Conservation (phyloP, 1,140 invertebrate species). For the Danaus melanippus region DNA sequence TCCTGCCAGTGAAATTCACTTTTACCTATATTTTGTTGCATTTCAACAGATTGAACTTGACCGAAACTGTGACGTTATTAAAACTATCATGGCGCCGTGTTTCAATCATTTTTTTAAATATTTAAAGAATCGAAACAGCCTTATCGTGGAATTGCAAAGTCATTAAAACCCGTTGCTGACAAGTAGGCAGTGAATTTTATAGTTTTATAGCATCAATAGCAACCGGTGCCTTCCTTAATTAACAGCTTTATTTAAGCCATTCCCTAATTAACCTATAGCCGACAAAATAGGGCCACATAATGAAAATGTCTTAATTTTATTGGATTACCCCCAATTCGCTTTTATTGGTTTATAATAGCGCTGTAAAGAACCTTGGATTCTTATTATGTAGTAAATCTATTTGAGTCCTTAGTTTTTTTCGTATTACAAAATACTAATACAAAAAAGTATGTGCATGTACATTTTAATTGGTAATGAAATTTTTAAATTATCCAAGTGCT, state of each 20-base stretch:
- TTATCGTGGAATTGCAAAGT: background rate
- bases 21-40: too few relatives aligned
- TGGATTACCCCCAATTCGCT: constrained; percentile 35
- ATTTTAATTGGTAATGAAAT: too few relatives aligned
- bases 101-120: too few relatives aligned
- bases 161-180: constrained; percentile 10
- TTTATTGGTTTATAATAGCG: constrained; percentile 43
- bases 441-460: too few relatives aligned
- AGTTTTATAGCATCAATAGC: constrained; percentile 51
- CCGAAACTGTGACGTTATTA: background rate
- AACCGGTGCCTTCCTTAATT: constrained; percentile 52
- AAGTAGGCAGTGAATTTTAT: constrained; percentile 63
- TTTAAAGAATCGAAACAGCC: background rate
- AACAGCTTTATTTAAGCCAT: constrained; percentile 64
- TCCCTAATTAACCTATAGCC: constrained; percentile 47
- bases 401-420: too few relatives aligned
- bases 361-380: constrained; percentile 34
- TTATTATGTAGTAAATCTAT: constrained; percentile 16
- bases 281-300: constrained; percentile 62
- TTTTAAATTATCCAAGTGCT: too few relatives aligned
- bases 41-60: too few relatives aligned
- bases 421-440: too few relatives aligned
- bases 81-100: too few relatives aligned
- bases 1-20: constrained; percentile 16
- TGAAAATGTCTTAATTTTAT: constrained; percentile 70